Base-by-base conservation (phyloP, 2,113 vertebrate genomes). In the Heptranchias perlo region DNA sequence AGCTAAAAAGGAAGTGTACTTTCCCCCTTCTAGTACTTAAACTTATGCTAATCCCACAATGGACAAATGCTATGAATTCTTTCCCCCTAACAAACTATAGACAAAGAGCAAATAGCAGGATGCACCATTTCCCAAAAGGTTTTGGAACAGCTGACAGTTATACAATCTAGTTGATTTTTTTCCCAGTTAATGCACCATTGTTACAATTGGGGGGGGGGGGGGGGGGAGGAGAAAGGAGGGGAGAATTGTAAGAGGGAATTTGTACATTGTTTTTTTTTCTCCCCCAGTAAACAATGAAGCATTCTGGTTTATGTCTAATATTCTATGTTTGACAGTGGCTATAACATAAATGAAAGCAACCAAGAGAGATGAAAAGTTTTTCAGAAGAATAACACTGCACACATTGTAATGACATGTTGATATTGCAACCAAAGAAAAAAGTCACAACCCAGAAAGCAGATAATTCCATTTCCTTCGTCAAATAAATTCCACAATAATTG, bases 241-340 rank as follows among this genome's bases (percentile, higher is more conserved):
- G 28, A 89, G 86, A 39, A 49, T 23, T 11, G 86, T 8, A 52
- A 52, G 52, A 61, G 25, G 52, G 52, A 54, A 73, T 73, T 95
- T 73, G 64, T 47, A 65, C 93, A 94, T 84, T 18, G 47, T 35
- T 95, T 69, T 31, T 13, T 91, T 58, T 82, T 16, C 39, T 82
- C 39, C 89, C 47, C 64, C 13, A 69, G 65, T 44, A 73, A 95
- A 52, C 62, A 95, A 67, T 49, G 92, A 47, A 67, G 61, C 3
- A 49, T 47, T 69, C 64, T 95, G 94, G 65, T 69, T 95, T 95
- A 31, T 95, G 64, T 95, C 94, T 95, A 69, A 95, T 49, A 95
- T 31, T 61, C 87, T 91, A 69, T 69, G 94, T 95, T 95, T 95
- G 94, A 95, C 94, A 95, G 94, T 35, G 14, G 65, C 65, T 18